Evolutionary conservation across 2,888 invertebrate species (phyloP).

Genomic region (Abscondita cerata): DNA sequence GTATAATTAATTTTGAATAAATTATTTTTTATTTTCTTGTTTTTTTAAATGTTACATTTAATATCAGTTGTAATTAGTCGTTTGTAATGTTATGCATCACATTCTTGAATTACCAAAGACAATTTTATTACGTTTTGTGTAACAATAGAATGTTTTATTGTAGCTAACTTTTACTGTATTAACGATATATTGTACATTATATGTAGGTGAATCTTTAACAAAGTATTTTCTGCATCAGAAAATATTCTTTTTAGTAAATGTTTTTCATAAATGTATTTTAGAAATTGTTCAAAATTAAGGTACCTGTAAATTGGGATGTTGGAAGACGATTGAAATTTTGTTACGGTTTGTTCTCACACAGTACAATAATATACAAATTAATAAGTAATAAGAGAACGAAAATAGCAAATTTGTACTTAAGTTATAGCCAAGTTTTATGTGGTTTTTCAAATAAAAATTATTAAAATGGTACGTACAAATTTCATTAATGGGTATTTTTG

Average conservation of each 20-base stretch:
- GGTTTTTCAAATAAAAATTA: conserved; percentile 5
- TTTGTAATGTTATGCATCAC: not conserved
- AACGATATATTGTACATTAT: conserved; percentile 16
- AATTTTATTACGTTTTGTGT: conserved; percentile 17
- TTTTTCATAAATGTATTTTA: not conserved
- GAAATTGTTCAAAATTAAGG: not conserved
- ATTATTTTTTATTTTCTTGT: conserved; percentile 21
- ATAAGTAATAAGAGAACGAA: no score
- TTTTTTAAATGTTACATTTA: conserved; percentile 6
- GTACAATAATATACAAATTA: no score
- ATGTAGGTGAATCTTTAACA: conserved; percentile 64
- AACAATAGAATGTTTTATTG: conserved; percentile 6
- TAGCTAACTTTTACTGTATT: conserved; percentile 12
- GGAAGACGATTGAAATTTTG: no score
- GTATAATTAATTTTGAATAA: conserved; percentile 20
- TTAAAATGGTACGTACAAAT: conserved; percentile 7
- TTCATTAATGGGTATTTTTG: conserved; percentile 6
- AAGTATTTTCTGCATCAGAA: conserved; percentile 35
- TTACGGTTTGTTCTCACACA: no score
- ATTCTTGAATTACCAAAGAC: conserved; percentile 18
- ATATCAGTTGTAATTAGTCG: not conserved
- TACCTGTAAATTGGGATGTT: conserved; percentile 1
- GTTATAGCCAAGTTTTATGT: not conserved
- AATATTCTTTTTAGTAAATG: conserved; percentile 13
- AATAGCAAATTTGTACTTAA: conserved; percentile 6